Conservation (phyloP, 2,888 invertebrate genomes). For the Saturnia japonica region DNA sequence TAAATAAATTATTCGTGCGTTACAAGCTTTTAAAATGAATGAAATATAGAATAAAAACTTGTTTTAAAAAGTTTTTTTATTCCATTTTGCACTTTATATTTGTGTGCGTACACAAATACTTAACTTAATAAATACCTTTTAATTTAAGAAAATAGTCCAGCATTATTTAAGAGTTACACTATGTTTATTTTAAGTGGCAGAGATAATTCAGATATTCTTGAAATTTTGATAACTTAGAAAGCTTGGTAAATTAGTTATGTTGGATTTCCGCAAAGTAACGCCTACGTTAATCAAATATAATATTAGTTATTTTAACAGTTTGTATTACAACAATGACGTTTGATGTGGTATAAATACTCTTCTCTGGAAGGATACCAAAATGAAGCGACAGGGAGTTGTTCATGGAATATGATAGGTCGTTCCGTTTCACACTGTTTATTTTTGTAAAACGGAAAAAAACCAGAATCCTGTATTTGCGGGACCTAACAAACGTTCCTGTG, state of each 20-base stretch:
- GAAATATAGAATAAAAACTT: no score
- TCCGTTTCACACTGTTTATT: background rate
- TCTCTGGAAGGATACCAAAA: background rate
- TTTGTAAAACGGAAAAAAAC: background rate
- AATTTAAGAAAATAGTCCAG: background rate
- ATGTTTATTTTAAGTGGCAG: background rate
- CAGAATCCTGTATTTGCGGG: background rate
- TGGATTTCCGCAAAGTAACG: no score
- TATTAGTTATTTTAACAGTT: background rate
- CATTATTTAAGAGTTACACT: background rate
- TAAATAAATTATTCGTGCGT: no score
- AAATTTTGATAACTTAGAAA: no score
- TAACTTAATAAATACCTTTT: background rate
- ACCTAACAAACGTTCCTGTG: background rate
- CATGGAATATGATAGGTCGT: background rate
- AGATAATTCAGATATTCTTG: background rate
- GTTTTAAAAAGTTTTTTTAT: background rate
- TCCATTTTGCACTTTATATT: no score
- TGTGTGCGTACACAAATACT: no score
- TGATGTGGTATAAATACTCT: background rate
- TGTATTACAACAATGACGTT: background rate
- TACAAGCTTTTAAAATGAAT: no score
- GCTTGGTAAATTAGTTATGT: background rate
- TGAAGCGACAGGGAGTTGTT: background rate
- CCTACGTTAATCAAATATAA: no score